Evolutionary conservation across 1,140 invertebrate species (phyloP).

Genomic region (Ladona fulva): DNA sequence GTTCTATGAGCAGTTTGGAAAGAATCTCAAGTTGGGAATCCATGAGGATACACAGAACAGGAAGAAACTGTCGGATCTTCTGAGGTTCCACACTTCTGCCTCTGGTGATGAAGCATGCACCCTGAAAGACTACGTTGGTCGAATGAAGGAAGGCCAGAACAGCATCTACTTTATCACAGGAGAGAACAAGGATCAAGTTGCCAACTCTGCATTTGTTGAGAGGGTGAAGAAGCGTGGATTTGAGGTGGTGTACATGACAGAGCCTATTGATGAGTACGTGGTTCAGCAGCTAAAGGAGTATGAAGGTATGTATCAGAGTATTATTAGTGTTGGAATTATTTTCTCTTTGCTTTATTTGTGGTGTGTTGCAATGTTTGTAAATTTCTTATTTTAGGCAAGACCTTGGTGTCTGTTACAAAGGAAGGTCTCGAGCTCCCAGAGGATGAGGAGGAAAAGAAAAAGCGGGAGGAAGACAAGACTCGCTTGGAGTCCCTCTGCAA

Average conservation of each 20-base stretch:
- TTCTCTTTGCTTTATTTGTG: too few relatives aligned
- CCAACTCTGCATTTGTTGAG: constrained; percentile 95
- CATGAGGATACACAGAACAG: constrained; percentile 95
- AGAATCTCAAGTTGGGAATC: constrained; percentile 96
- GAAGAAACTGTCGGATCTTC: constrained; percentile 82
- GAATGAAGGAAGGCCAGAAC: constrained; percentile 98
- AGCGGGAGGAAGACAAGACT: constrained; percentile 88
- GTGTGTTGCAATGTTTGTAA: too few relatives aligned
- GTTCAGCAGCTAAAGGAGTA: constrained; percentile 97
- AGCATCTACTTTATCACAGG: constrained; percentile 98
- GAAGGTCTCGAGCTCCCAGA: constrained; percentile 96
- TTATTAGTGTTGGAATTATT: neutral
- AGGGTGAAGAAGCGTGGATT: constrained; percentile 93
- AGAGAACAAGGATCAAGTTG: constrained; percentile 89
- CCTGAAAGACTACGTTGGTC: constrained; percentile 91
- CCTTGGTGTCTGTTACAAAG: constrained; percentile 92
- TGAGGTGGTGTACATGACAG: constrained; percentile 97
- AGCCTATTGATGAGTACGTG: constrained; percentile 98
- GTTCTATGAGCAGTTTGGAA: constrained; percentile 97
- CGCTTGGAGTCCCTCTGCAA: constrained; percentile 94
- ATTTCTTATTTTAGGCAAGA: constrained; percentile 55
- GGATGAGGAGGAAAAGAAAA: constrained; percentile 94
- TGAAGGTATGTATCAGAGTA: constrained; percentile 40
- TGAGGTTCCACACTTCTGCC: constrained; percentile 87
- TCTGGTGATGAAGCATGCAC: constrained; percentile 90